phyloP scores from a whole-genome alignment of 1,140 invertebrate species.

The Heliconius eleuchia region DNA sequence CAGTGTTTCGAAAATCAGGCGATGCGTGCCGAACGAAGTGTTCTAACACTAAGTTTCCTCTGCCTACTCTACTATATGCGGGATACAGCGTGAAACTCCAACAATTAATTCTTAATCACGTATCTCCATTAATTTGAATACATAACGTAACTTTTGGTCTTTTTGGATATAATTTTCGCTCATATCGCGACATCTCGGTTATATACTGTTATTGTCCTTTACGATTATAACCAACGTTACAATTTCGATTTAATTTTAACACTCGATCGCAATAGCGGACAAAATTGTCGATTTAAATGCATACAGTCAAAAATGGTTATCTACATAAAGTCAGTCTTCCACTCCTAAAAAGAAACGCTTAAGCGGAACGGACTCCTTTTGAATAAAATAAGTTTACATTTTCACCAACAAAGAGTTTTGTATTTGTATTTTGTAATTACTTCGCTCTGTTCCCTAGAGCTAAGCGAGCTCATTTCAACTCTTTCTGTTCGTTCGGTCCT shows the following conservation, averaged over 20 bases:
- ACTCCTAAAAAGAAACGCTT: too few relatives aligned
- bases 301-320: conserved; percentile 15
- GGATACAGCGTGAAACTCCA: not conserved
- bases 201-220: conserved; percentile 51
- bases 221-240: conserved; percentile 41
- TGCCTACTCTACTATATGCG: too few relatives aligned
- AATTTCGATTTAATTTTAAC: conserved; percentile 26
- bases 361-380: too few relatives aligned
- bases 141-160: not conserved
- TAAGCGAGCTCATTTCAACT: too few relatives aligned
- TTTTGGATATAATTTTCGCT: conserved; percentile 1
- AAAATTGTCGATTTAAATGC: conserved; percentile 33
- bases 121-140: not conserved
- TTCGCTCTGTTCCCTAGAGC: too few relatives aligned
- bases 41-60: too few relatives aligned
- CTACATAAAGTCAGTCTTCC: not conserved
- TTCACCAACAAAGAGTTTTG: too few relatives aligned
- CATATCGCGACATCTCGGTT: conserved; percentile 25
- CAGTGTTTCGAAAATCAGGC: too few relatives aligned
- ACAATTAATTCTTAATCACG: not conserved
- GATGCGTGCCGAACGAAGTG: too few relatives aligned
- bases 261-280: conserved; percentile 8
- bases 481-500: too few relatives aligned
- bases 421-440: too few relatives aligned
- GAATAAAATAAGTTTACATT: too few relatives aligned